Base-by-base conservation (phyloP, 2,797 vertebrate genomes). In the Diceros bicornis region DNA sequence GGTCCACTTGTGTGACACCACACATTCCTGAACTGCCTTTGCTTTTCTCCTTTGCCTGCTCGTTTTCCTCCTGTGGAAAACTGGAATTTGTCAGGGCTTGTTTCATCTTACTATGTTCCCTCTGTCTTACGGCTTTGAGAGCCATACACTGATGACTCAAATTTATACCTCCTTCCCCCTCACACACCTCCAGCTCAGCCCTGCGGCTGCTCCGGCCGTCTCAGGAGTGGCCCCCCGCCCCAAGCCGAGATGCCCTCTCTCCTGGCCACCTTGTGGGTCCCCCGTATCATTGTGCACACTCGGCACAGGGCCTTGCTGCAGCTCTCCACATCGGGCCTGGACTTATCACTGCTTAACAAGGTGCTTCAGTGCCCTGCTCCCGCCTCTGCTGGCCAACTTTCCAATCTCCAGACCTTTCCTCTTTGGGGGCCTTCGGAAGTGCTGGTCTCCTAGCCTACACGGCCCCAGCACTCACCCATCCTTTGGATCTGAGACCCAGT, bases 1-100 rank as follows among this genome's bases (percentile, higher is more conserved):
- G 29, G 14, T 2, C 1, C 16, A 5, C 7, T 0, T 1, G 1
- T 9, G 13, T 29, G 29, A 25, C 25, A 17, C 34, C 59, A 9
- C 17, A 1, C 14, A 0, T 34, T 13, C 89, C 75, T 6, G 20
- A 5, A 0, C n/a, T n/a, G 13, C n/a, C 69, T 71, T 16, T 0
- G 0, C 68, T 32, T 29, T 25, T 10, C n/a, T 25, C 34, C 2
- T 4, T 0, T 18, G 50, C 62, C 29, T 0, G 7, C 8, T 68
- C 7, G 1, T 57, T n/a, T 32, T 14, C 20, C 59, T 61, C 12
- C 11, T 47, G 4, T 6, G 29, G 6, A 23, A 8, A 32, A 85
- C 57, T 23, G 9, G 47, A n/a, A 3, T 18, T 10, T 16, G 17
- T 34, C 2, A 0, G 10, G 10, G n/a, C 61, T 21, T 2, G 18